These are phyloP conservation scores for Caradrina kadenii DNA, from an alignment of 2,888 invertebrate species.

Conservation along the genomic window DNA sequence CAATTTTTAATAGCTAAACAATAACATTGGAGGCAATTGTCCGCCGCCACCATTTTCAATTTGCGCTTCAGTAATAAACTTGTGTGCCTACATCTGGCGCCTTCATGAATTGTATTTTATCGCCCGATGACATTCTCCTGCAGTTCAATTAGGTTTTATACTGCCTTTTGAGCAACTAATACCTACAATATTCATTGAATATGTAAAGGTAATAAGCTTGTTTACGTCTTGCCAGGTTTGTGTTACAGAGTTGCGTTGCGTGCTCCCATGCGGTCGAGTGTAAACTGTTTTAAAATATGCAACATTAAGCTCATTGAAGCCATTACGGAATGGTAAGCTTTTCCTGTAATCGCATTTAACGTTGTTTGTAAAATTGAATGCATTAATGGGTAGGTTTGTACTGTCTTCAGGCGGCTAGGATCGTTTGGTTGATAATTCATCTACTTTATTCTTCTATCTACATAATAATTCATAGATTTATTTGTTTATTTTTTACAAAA, in stretches of 20 bases:
- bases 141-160: slow-evolving; percentile 86
- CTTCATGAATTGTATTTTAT: slow-evolving; percentile 86
- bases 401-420: not conserved
- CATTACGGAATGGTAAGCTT: slow-evolving; percentile 16
- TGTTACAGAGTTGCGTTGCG: slow-evolving; percentile 17
- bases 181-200: slow-evolving; percentile 20
- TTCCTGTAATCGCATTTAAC: not conserved
- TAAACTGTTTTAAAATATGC: slow-evolving; percentile 26
- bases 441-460: not conserved
- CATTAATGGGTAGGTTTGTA: not conserved
- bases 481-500: no score
- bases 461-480: no score
- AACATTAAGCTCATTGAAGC: slow-evolving; percentile 3
- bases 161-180: slow-evolving; percentile 59
- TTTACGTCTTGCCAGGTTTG: not conserved
- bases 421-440: not conserved
- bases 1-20: slow-evolving; percentile 84
- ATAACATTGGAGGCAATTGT: slow-evolving; percentile 83
- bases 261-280: slow-evolving; percentile 13
- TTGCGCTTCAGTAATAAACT: slow-evolving; percentile 84
- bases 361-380: not conserved
- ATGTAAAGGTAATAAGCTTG: slow-evolving; percentile 3
- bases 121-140: slow-evolving; percentile 80
- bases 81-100: slow-evolving; percentile 84
- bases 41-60: slow-evolving; percentile 82